phyloP scores from a whole-genome alignment of 2,888 invertebrate species.

The Parapristionchus giblindavisi region DNA sequence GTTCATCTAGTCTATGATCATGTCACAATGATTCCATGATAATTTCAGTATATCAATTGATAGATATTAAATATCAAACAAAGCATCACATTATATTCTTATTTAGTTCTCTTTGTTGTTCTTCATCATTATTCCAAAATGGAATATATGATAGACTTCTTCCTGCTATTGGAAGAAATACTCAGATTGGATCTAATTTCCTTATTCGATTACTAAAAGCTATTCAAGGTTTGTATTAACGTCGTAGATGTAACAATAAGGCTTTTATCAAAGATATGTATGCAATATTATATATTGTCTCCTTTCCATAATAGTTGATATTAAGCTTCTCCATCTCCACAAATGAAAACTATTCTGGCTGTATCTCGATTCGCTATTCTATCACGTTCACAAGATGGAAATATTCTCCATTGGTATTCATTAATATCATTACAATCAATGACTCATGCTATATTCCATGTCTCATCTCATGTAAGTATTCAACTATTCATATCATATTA shows the following conservation, averaged over 20 bases:
- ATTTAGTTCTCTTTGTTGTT: background rate
- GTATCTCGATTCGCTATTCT: constrained; percentile 32
- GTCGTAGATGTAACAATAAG: no score
- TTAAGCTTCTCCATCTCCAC: background rate
- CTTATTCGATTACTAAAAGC: background rate
- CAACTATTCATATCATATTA: no score
- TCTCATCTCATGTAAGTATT: background rate
- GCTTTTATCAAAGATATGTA: no score
- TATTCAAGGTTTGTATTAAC: constrained; percentile 10
- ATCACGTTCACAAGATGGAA: background rate
- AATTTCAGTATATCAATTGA: no score
- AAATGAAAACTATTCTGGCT: constrained; percentile 14
- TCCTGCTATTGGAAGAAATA: background rate
- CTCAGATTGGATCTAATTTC: constrained; percentile 18
- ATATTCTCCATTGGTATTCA: background rate
- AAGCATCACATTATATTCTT: no score
- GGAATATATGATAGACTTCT: constrained; percentile 32
- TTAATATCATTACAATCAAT: background rate
- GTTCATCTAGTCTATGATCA: no score
- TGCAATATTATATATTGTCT: background rate
- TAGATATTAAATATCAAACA: no score
- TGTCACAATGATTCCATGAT: no score
- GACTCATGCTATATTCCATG: constrained; percentile 24
- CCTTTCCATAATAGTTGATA: no score
- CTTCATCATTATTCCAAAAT: background rate